Conservation (phyloP, 2,888 invertebrate species). For the Lysandra bellargus region DNA sequence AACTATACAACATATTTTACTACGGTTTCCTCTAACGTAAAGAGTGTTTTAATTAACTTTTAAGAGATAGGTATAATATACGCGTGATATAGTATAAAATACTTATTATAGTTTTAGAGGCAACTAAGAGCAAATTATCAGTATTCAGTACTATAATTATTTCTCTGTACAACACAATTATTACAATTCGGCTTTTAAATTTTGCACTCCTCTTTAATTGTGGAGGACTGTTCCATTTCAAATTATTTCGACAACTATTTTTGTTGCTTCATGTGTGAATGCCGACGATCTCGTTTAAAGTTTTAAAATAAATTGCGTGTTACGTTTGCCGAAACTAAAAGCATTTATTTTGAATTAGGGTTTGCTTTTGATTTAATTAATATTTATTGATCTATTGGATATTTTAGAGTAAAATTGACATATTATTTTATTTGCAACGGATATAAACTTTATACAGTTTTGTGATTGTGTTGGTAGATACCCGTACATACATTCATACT, state of each 20-base stretch:
- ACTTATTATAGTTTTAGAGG: too few relatives aligned
- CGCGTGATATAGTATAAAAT: too few relatives aligned
- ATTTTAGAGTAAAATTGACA: neutral
- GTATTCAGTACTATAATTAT: neutral
- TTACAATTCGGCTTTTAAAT: neutral
- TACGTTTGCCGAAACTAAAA: neutral
- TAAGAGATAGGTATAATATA: too few relatives aligned
- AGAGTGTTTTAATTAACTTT: too few relatives aligned
- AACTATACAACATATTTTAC: too few relatives aligned
- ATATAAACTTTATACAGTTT: too few relatives aligned
- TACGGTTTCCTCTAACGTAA: too few relatives aligned
- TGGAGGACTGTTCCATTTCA: neutral
- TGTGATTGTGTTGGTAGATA: too few relatives aligned
- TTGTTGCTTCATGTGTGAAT: neutral
- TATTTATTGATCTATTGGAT: neutral
- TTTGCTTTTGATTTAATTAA: neutral
- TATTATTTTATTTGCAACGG: too few relatives aligned
- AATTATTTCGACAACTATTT: neutral
- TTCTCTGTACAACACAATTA: neutral
- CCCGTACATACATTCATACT: too few relatives aligned
- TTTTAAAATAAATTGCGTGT: constrained; percentile 10
- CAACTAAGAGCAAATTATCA: too few relatives aligned
- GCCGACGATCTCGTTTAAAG: neutral
- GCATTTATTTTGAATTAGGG: neutral
- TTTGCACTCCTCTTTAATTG: neutral